Conservation (phyloP, 2,113 vertebrate genomes). For the Ceratotherium simum region DNA sequence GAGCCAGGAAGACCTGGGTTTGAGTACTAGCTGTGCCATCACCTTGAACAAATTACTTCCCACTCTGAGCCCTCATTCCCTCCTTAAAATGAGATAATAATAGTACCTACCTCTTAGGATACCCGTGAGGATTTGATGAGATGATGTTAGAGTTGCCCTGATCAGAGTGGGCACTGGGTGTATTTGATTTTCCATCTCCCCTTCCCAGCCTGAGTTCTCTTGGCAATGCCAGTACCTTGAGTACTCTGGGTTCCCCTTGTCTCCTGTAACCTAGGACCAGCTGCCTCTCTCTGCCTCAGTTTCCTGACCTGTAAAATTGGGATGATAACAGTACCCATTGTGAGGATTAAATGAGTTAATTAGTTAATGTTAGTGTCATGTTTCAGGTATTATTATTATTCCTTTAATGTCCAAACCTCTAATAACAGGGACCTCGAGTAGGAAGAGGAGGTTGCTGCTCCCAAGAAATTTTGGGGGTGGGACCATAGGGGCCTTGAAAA, state of each 20-base stretch:
- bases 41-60: neutral
- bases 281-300: conserved; percentile 21
- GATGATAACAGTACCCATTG: neutral
- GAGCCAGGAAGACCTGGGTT: conserved; percentile 1
- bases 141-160: neutral
- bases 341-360: conserved; percentile 7
- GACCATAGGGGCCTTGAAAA: neutral
- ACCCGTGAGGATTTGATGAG: neutral
- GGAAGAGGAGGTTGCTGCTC: conserved; percentile 5
- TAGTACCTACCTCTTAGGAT: neutral
- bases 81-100: conserved; percentile 42
- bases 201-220: conserved; percentile 18
- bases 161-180: neutral
- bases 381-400: conserved; percentile 16
- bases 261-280: neutral
- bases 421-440: neutral
- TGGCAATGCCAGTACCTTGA: neutral
- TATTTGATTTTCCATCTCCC: neutral
- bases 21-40: neutral
- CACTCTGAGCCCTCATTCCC: neutral
- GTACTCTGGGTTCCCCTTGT: neutral
- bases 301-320: conserved; percentile 17
- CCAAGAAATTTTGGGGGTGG: neutral
- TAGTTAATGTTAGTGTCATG: neutral
- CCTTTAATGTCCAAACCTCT: neutral